These are phyloP conservation scores for Platyura marginata DNA, from an alignment of 1,140 invertebrate species.

Conservation along the genomic window DNA sequence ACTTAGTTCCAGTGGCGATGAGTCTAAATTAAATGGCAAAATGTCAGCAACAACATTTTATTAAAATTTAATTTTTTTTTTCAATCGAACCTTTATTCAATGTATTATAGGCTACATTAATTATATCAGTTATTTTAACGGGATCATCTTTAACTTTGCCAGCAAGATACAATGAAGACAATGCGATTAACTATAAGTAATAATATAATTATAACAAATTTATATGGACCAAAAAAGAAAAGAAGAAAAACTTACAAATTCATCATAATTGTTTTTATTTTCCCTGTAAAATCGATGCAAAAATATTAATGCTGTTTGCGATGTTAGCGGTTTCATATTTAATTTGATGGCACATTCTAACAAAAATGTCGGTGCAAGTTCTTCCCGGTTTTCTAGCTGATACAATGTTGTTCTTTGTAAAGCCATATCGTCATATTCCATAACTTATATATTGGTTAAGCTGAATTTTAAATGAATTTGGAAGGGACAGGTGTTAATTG, in stretches of 20 bases:
- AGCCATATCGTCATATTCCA: no score
- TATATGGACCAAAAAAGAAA: no score
- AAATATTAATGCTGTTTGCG: slow-evolving; percentile 67
- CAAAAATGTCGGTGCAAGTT: slow-evolving; percentile 51
- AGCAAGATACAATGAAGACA: slow-evolving; percentile 70
- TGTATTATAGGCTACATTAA: slow-evolving; percentile 73
- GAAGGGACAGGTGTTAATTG: no score
- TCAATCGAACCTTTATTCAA: slow-evolving; percentile 49
- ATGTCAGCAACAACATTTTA: neutral
- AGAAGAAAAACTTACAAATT: slow-evolving; percentile 58
- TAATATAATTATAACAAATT: neutral
- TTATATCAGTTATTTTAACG: slow-evolving; percentile 71
- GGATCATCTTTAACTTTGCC: slow-evolving; percentile 81
- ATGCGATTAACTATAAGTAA: slow-evolving; percentile 56
- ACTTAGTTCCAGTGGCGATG: slow-evolving; percentile 63
- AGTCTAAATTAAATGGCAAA: slow-evolving; percentile 9
- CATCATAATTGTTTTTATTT: slow-evolving; percentile 60
- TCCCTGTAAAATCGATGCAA: slow-evolving; percentile 78
- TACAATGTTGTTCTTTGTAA: no score
- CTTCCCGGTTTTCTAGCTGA: slow-evolving; percentile 32
- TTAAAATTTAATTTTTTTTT: neutral
- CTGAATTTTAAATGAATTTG: no score
- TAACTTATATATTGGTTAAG: no score
- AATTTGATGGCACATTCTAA: slow-evolving; percentile 80
- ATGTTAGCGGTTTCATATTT: slow-evolving; percentile 59